Conservation (phyloP, 2,797 vertebrate species). For the Anguilla obscura region DNA sequence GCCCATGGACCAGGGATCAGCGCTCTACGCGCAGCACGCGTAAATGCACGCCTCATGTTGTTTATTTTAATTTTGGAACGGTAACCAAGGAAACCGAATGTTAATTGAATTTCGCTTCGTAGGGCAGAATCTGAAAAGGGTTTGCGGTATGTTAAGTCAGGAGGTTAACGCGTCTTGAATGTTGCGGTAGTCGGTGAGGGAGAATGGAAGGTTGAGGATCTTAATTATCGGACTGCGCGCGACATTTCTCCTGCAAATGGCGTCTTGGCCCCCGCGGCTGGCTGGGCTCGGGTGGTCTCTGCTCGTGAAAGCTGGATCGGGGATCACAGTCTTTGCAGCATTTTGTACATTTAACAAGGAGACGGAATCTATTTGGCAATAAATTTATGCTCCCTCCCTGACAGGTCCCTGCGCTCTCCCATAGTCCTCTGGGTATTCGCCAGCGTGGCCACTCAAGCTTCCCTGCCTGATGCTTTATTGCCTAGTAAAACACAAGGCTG, state of each 20-base stretch:
- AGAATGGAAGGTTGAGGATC: neutral
- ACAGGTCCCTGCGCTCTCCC: neutral
- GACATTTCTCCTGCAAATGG: slow-evolving; percentile 15
- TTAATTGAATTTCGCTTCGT: too few relatives aligned
- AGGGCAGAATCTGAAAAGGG: too few relatives aligned
- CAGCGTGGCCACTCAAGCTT: slow-evolving; percentile 2
- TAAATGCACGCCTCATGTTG: too few relatives aligned
- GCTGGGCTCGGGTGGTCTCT: neutral
- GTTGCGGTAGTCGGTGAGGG: too few relatives aligned
- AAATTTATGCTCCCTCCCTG: neutral
- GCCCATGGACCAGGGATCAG: too few relatives aligned
- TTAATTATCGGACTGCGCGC: neutral
- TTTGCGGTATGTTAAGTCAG: too few relatives aligned
- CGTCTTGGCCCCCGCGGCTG: too few relatives aligned
- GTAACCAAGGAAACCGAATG: too few relatives aligned
- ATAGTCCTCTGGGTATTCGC: slow-evolving; percentile 20
- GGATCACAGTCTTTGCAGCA: neutral
- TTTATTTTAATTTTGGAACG: too few relatives aligned
- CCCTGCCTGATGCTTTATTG: slow-evolving; percentile 20
- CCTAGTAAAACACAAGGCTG: slow-evolving; percentile 27
- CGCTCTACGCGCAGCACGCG: too few relatives aligned
- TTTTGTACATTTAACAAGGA: neutral
- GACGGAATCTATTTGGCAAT: neutral
- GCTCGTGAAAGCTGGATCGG: neutral
- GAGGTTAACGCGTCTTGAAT: too few relatives aligned